These are phyloP conservation scores for Agapornis canus DNA, from an alignment of 2,797 vertebrate genomes.

Conservation along the genomic window DNA sequence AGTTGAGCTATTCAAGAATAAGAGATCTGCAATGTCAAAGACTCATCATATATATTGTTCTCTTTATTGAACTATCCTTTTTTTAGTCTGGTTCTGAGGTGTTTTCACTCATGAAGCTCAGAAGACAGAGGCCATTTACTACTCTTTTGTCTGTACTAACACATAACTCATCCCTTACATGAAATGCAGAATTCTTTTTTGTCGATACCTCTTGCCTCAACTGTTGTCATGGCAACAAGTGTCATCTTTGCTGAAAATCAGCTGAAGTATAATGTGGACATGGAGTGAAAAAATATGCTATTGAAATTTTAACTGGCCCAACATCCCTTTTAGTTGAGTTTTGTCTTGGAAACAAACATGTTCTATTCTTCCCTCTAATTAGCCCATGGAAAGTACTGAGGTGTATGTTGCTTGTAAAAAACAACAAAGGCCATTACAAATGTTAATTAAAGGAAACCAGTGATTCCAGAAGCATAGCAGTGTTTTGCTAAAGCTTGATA, in stretches of 20 bases:
- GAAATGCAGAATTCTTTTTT: slow-evolving; percentile 20
- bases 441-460: background rate
- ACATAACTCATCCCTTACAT: slow-evolving; percentile 45
- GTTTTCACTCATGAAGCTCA: slow-evolving; percentile 6
- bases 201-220: slow-evolving; percentile 30
- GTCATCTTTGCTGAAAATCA: slow-evolving; percentile 50
- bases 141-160: slow-evolving; percentile 64
- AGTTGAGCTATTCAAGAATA: background rate
- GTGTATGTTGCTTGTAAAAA: background rate
- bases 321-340: background rate
- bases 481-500: background rate
- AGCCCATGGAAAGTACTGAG: background rate
- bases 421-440: background rate
- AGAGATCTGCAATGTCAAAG: background rate
- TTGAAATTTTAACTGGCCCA: slow-evolving; percentile 12
- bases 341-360: background rate
- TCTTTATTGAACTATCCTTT: background rate
- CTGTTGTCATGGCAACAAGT: slow-evolving; percentile 73
- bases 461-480: background rate
- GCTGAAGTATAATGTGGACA: slow-evolving; percentile 28
- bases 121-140: slow-evolving; percentile 38
- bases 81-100: background rate
- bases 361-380: background rate
- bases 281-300: background rate
- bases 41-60: background rate